Conservation (phyloP, 2,797 vertebrate genomes). For the Notoglanidium macrostoma region DNA sequence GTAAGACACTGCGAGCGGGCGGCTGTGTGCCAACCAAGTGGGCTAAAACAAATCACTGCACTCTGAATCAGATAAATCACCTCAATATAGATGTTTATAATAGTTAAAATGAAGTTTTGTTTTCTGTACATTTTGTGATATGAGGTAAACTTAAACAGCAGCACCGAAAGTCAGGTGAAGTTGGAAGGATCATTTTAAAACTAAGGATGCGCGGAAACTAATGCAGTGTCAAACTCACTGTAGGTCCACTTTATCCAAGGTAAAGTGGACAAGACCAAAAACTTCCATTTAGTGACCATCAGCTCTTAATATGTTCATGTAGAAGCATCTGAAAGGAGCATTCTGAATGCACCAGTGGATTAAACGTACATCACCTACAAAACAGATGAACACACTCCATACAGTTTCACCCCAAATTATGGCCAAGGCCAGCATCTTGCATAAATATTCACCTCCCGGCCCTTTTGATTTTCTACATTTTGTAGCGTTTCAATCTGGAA, state of each 20-base stretch:
- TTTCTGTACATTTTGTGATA: neutral
- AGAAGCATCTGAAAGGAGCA: neutral
- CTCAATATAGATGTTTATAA: neutral
- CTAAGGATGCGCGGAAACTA: neutral
- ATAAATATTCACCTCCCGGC: neutral
- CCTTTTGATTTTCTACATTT: neutral
- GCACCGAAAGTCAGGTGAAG: neutral
- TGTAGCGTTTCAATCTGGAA: neutral
- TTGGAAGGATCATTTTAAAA: neutral
- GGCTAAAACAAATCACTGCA: neutral
- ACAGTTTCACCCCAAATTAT: neutral
- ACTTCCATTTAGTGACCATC: neutral
- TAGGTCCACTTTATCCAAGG: neutral
- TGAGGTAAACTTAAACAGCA: neutral
- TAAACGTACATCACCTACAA: neutral
- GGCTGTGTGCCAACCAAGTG: neutral
- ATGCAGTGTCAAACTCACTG: neutral
- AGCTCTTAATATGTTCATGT: neutral
- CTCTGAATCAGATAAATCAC: neutral
- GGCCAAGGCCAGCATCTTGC: neutral
- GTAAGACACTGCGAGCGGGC: slow-evolving; percentile 67
- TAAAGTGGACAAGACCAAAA: neutral
- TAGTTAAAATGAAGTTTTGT: no score
- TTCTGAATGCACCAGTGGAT: neutral
- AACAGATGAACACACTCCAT: no score